Base-by-base conservation (phyloP, 2,113 vertebrate species). In the Lycaon pictus region DNA sequence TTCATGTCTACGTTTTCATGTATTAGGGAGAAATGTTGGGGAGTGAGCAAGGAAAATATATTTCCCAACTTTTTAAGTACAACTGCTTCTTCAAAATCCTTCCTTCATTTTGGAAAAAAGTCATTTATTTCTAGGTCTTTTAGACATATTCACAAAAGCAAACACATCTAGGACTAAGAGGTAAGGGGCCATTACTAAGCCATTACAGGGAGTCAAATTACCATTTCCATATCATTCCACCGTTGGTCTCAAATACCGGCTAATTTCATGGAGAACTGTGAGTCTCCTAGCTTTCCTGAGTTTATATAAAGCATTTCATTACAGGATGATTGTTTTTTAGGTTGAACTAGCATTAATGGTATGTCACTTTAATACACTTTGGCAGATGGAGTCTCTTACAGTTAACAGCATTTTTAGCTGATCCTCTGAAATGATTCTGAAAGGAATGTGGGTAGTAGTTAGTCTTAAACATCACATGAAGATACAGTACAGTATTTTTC, bases 401-500 rank as follows among this genome's bases (percentile, higher is more conserved):
- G 93, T 96, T 97, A 98, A 97, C 53, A 98, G 96, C 96, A 95
- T 76, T 96, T 96, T 98, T n/a, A 97, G 93, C 97, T 93, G 97
- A 90, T 96, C 55, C 81, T 96, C 95, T 84, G 94, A 98, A 98
- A 96, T 1, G 6, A 89, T 97, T 98, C 60, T 97, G 71, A 98
- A 98, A 79, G 80, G 90, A 97, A 97, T 90, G 90, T 11, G 93
- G 96, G 96, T 88, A 90, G 88, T 25, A 92, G 85, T 92, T 97
- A 91, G 85, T 97, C 96, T 97, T 80, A 97, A 97, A 92, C 83
- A 51, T 87, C 94, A 95, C 90, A 90, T 67, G 87, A 97, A 98
- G 97, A 95, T 51, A 88, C 12, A 93, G 85, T n/a, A 97, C 77
- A 87, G 74, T 32, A 96, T 89, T 88, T 96, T 81, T 94, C 97